These are phyloP conservation scores for Heliangelus exortis DNA, from an alignment of 2,797 vertebrate genomes.

Conservation along the genomic window DNA sequence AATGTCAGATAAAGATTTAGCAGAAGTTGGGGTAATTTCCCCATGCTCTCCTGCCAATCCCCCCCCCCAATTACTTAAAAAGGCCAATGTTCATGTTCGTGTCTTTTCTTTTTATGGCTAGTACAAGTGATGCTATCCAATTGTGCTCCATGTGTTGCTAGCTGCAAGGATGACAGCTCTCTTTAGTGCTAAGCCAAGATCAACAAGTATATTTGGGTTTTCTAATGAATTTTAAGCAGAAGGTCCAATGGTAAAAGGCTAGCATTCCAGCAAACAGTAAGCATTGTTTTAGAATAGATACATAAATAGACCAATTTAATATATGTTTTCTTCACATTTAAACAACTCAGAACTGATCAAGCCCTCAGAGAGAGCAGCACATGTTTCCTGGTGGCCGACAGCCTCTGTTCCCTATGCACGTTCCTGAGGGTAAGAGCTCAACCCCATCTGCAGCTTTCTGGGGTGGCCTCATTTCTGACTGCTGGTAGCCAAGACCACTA, in stretches of 20 bases:
- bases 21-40: neutral
- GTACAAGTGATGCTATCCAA: neutral
- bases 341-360: neutral
- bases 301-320: neutral
- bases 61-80: neutral
- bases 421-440: neutral
- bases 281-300: neutral
- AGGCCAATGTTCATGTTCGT: neutral
- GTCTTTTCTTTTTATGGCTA: neutral
- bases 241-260: slow-evolving; percentile 1
- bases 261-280: neutral
- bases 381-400: neutral
- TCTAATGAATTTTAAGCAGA: slow-evolving; percentile 33
- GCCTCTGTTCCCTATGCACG: neutral
- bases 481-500: neutral
- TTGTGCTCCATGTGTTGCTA: neutral
- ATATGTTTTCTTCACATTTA: neutral
- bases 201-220: slow-evolving; percentile 39
- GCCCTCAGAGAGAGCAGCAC: neutral
- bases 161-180: slow-evolving; percentile 27
- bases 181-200: slow-evolving; percentile 45
- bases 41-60: neutral
- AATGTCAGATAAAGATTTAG: neutral
- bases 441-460: neutral
- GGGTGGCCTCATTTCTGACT: neutral